Conservation (phyloP, 2,888 invertebrate genomes). For the Hydropsyche betteni region DNA sequence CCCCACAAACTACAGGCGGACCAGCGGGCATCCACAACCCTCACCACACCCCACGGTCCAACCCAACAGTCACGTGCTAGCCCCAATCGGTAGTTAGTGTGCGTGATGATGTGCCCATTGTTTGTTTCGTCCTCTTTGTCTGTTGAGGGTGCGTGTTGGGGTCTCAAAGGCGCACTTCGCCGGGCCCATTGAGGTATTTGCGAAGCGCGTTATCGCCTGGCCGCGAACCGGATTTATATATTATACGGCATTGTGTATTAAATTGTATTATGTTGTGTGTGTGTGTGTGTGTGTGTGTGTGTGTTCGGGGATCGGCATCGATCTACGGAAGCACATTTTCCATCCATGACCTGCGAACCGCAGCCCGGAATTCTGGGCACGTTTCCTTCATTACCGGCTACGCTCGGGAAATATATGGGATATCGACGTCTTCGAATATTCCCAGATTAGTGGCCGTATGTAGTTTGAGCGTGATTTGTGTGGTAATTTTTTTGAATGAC, state of each 20-base stretch:
- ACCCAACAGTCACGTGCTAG: conserved; percentile 11
- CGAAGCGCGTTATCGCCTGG: conserved; percentile 21
- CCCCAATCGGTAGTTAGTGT: conserved; percentile 29
- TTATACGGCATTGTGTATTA: too few species aligned
- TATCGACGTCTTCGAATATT: conserved; percentile 30
- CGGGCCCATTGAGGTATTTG: conserved; percentile 19
- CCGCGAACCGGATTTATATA: conserved; percentile 24
- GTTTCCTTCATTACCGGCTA: conserved; percentile 45
- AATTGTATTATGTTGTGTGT: too few species aligned
- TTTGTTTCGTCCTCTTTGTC: conserved; percentile 18
- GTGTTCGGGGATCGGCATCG: background rate
- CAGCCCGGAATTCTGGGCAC: conserved; percentile 43
- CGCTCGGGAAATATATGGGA: conserved; percentile 31
- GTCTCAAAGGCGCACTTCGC: conserved; percentile 4
- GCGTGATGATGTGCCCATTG: conserved; percentile 26
- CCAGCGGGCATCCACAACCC: too few species aligned
- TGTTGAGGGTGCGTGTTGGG: background rate
- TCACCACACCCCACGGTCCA: too few species aligned
- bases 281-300: too few species aligned
- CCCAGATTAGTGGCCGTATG: conserved; percentile 12
- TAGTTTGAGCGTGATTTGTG: too few species aligned
- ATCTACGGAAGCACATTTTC: conserved; percentile 20
- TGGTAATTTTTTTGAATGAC: too few species aligned
- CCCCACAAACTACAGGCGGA: too few species aligned
- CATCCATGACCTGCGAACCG: conserved; percentile 44